These are phyloP conservation scores for Dicranocentrus wangi DNA, from an alignment of 2,888 invertebrate species.

Conservation along the genomic window DNA sequence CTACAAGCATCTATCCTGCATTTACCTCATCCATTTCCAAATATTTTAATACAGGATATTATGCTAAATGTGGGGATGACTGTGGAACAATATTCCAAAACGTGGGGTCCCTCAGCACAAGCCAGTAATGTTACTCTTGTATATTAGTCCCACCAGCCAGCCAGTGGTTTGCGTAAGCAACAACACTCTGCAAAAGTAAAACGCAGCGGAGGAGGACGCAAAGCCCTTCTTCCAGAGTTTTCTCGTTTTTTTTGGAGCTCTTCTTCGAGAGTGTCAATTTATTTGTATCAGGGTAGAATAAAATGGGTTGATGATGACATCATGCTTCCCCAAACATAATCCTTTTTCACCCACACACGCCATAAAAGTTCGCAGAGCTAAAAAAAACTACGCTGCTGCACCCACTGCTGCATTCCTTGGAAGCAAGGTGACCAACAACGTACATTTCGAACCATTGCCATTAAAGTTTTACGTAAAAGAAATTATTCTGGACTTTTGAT, in stretches of 20 bases:
- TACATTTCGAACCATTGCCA: no score
- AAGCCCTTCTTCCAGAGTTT: no score
- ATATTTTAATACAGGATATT: conserved; percentile 33
- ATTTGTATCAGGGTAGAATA: neutral
- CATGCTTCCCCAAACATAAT: neutral
- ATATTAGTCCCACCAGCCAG: no score
- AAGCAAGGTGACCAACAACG: no score
- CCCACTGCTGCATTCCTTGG: no score
- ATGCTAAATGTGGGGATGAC: conserved; percentile 44
- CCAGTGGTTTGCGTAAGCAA: conserved; percentile 40
- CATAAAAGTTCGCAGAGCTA: no score
- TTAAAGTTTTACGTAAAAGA: no score
- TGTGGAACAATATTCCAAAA: conserved; percentile 10
- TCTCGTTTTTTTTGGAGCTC: neutral
- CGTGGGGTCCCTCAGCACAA: conserved; percentile 4
- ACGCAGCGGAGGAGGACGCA: no score
- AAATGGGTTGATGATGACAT: conserved; percentile 7
- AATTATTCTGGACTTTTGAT: no score
- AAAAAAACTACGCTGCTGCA: no score
- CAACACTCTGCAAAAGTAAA: neutral
- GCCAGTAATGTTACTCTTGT: neutral
- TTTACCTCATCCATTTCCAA: neutral
- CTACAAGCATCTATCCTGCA: no score
- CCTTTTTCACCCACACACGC: conserved; percentile 2
- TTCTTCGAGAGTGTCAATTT: neutral